Conservation (phyloP, 2,797 vertebrate species). For the Bradypodion ventrale region DNA sequence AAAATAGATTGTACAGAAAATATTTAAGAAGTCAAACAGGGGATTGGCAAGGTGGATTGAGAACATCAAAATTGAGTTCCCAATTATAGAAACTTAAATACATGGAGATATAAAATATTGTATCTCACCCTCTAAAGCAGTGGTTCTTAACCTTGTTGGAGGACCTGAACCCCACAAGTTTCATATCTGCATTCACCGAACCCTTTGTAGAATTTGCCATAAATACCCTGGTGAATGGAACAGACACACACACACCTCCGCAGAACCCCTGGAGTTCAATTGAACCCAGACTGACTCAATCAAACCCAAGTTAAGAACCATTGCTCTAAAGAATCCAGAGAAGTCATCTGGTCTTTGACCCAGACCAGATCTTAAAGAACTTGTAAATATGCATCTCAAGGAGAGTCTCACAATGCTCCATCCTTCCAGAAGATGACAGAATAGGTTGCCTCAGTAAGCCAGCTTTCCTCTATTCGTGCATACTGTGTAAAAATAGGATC, state of each 20-base stretch:
- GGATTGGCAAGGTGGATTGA: neutral
- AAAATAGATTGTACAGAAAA: neutral
- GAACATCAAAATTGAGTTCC: neutral
- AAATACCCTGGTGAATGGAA: too few relatives aligned
- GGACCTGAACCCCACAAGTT: too few relatives aligned
- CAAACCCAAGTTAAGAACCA: too few relatives aligned
- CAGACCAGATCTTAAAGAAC: neutral
- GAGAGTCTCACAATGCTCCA: neutral
- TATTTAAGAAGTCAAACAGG: neutral
- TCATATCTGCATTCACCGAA: too few relatives aligned
- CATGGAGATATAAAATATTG: neutral
- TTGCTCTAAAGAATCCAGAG: neutral
- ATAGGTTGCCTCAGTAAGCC: neutral
- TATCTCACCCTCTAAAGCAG: neutral
- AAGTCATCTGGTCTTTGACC: neutral
- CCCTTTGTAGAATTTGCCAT: too few relatives aligned
- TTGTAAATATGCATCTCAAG: neutral
- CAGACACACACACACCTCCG: too few relatives aligned
- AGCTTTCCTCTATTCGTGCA: too few relatives aligned
- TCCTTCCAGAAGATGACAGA: neutral
- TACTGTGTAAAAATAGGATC: too few relatives aligned
- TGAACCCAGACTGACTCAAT: too few relatives aligned
- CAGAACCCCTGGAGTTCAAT: too few relatives aligned
- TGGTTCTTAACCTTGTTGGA: too few relatives aligned
- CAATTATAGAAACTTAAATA: neutral